A percentile compares a stretch with the other conserved stretches of the same genome.
Evolutionary conservation across 2,797 vertebrate genomes (phyloP).

Genomic region (Falco columbarius): DNA sequence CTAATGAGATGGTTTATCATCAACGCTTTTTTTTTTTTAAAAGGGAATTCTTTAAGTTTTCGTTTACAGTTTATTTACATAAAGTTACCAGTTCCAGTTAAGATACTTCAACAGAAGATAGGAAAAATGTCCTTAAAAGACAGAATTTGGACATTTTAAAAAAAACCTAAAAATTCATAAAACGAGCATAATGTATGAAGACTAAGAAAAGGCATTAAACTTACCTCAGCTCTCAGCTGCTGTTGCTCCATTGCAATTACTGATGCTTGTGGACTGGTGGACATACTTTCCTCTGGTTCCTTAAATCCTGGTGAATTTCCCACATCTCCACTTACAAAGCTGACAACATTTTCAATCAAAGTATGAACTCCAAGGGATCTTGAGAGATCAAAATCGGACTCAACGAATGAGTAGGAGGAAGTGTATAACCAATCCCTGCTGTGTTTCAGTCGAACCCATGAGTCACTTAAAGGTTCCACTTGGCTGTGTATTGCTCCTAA

Average conservation of each 20-base stretch:
- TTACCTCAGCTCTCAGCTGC: conserved; percentile 92
- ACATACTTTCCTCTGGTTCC: conserved; percentile 94
- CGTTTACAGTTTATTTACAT: background rate
- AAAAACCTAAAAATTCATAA: background rate
- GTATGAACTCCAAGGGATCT: conserved; percentile 89
- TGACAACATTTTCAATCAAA: conserved; percentile 93
- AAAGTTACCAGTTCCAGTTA: background rate
- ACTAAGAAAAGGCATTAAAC: background rate
- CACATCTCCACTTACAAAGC: conserved; percentile 94
- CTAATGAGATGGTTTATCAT: background rate
- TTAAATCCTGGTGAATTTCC: conserved; percentile 91
- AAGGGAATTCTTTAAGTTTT: background rate
- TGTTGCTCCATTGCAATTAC: conserved; percentile 96
- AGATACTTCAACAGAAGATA: background rate
- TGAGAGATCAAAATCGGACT: conserved; percentile 89
- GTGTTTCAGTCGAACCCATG: conserved; percentile 89
- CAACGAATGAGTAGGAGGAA: conserved; percentile 85
- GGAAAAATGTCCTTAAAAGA: background rate
- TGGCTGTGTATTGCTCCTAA: conserved; percentile 74
- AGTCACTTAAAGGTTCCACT: conserved; percentile 85
- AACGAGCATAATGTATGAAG: background rate
- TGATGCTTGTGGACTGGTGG: conserved; percentile 92
- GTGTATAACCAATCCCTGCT: conserved; percentile 85
- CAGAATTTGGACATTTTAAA: background rate
- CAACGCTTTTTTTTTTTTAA: rapidly evolving